A percentile compares a stretch with the other conserved stretches of the same genome.
Evolutionary conservation across 2,888 invertebrate species (phyloP).

Genomic region (Cosmia pyralina): DNA sequence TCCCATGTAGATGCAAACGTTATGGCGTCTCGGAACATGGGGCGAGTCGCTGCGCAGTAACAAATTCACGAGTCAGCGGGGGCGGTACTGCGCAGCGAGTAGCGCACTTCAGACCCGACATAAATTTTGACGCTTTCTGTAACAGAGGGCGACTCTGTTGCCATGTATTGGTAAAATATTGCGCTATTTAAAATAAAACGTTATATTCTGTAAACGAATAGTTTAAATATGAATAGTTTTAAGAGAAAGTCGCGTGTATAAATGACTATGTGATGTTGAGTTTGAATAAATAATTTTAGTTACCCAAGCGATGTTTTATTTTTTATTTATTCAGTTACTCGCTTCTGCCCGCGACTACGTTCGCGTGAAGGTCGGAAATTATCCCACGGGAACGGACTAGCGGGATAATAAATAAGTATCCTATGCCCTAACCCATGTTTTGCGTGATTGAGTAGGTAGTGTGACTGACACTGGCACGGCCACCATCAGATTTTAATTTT

Average conservation of each 20-base stretch:
- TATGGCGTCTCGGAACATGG: too few relatives aligned
- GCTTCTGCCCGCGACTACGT: too few relatives aligned
- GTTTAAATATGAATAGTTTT: constrained; percentile 44
- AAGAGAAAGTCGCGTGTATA: constrained; percentile 67
- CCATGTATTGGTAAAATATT: constrained; percentile 31
- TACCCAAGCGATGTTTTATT: constrained; percentile 72
- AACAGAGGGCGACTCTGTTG: not conserved
- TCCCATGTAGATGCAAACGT: too few relatives aligned
- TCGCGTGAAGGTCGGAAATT: too few relatives aligned
- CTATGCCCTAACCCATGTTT: too few relatives aligned
- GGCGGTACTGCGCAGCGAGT: not conserved
- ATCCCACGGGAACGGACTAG: too few relatives aligned
- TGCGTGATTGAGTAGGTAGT: too few relatives aligned
- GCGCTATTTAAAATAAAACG: constrained; percentile 20
- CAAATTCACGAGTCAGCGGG: not conserved
- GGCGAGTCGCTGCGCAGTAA: too few relatives aligned
- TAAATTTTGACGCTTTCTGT: not conserved
- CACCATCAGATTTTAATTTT: too few relatives aligned
- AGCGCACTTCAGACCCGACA: not conserved
- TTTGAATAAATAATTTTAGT: constrained; percentile 86
- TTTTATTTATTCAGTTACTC: not conserved
- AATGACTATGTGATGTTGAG: constrained; percentile 83
- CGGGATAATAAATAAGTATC: too few relatives aligned
- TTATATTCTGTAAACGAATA: constrained; percentile 53
- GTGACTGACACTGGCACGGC: too few relatives aligned